Conservation (phyloP, 2,888 invertebrate species). For the Drosophila borealis region DNA sequence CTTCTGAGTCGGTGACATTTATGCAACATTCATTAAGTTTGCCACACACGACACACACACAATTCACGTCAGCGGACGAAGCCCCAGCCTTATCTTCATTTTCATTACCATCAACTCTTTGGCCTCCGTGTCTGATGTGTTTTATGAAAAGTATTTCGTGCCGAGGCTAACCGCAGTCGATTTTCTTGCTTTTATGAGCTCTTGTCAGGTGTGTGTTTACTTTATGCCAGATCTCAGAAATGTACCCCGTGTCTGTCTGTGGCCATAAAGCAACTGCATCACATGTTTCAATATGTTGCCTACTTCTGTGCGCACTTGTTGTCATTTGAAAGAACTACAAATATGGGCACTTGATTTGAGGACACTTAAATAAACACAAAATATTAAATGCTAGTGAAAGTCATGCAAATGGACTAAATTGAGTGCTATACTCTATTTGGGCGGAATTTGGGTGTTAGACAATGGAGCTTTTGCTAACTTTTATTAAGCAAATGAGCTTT, state of each 20-base stretch:
- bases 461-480: neutral
- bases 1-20: constrained; percentile 51
- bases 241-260: neutral
- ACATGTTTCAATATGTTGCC: constrained; percentile 19
- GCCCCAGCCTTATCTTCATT: constrained; percentile 3
- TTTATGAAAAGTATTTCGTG: constrained; percentile 19
- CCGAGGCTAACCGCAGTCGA: constrained; percentile 10
- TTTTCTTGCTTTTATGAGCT: neutral
- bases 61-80: constrained; percentile 1
- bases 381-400: neutral
- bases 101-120: constrained; percentile 10
- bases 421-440: neutral
- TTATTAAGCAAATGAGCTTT: no score
- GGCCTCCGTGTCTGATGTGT: neutral
- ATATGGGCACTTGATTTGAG: constrained; percentile 1
- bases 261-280: neutral
- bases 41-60: constrained; percentile 24
- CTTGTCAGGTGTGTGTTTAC: constrained; percentile 10
- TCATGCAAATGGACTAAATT: neutral
- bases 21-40: constrained; percentile 70
- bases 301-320: constrained; percentile 44
- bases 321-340: constrained; percentile 4
- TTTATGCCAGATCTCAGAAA: constrained; percentile 9
- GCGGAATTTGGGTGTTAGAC: neutral
- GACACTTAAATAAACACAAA: constrained; percentile 3